Evolutionary conservation across 2,888 invertebrate genomes (phyloP).

Genomic region (Abrostola triplasia): DNA sequence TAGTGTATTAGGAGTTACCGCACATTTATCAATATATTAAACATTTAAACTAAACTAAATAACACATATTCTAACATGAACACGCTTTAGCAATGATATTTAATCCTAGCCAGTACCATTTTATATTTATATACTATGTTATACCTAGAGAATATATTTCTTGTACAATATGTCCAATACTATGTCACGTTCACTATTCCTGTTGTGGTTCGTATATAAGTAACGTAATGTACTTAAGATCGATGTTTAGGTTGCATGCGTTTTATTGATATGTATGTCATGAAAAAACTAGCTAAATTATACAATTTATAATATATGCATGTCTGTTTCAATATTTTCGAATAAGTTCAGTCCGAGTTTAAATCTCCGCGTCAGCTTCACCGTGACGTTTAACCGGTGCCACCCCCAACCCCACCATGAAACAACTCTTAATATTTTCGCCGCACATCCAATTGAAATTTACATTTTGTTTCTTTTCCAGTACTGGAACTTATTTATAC

Average conservation of each 20-base stretch:
- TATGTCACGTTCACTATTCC: too few relatives aligned
- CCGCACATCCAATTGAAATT: conserved; percentile 2
- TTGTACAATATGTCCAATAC: too few relatives aligned
- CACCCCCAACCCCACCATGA: background rate
- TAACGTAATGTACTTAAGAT: conserved; percentile 4
- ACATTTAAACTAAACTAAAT: too few relatives aligned
- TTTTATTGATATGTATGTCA: background rate
- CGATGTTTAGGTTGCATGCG: conserved; percentile 2
- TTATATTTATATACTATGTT: background rate
- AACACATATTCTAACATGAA: background rate
- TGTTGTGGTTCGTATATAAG: too few relatives aligned
- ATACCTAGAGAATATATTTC: too few relatives aligned
- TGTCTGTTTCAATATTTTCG: background rate
- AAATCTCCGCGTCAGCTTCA: background rate
- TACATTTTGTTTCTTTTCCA: background rate
- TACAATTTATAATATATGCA: too few relatives aligned
- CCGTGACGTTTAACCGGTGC: background rate
- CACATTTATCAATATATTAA: conserved; percentile 8
- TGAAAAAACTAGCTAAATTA: too few relatives aligned
- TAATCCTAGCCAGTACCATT: background rate
- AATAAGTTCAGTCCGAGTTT: conserved; percentile 6
- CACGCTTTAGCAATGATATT: conserved; percentile 4
- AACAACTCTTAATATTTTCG: background rate
- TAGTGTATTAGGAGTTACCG: background rate
- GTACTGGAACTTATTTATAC: conserved; percentile 4